phyloP scores from a whole-genome alignment of 2,113 vertebrate species.

The Barnardius zonarius region DNA sequence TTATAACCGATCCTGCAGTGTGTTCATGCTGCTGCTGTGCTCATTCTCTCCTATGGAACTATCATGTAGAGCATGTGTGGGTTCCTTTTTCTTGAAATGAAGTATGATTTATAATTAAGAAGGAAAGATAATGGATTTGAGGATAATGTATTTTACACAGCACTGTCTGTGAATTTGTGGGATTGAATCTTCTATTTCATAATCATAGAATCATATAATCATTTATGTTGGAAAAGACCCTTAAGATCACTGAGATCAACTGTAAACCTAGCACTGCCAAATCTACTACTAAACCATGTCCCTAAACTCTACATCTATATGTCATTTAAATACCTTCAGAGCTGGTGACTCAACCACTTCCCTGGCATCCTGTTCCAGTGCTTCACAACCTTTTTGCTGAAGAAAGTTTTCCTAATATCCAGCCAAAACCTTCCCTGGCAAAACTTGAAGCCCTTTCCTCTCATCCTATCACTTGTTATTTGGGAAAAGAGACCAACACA shows the following conservation, averaged over 20 bases:
- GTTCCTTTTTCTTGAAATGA: neutral
- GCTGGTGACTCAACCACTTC: neutral
- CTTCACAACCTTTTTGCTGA: neutral
- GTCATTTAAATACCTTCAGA: neutral
- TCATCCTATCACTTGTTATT: neutral
- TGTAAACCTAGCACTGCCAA: neutral
- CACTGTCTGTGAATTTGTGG: neutral
- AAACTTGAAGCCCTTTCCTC: neutral
- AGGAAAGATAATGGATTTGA: neutral
- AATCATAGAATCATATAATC: neutral
- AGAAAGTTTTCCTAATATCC: neutral
- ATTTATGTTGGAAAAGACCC: neutral
- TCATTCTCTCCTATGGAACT: neutral
- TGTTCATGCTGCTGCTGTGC: neutral
- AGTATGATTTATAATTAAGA: neutral
- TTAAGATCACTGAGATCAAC: neutral
- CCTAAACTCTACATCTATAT: rapidly evolving
- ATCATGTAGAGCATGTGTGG: neutral
- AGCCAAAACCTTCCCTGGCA: neutral
- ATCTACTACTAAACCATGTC: neutral
- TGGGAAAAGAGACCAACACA: rapidly evolving
- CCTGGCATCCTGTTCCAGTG: neutral
- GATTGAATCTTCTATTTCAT: neutral
- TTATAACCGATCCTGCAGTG: neutral
- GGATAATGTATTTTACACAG: neutral